Evolutionary conservation across 2,888 invertebrate species (phyloP).

Genomic region (Erebia epiphron): DNA sequence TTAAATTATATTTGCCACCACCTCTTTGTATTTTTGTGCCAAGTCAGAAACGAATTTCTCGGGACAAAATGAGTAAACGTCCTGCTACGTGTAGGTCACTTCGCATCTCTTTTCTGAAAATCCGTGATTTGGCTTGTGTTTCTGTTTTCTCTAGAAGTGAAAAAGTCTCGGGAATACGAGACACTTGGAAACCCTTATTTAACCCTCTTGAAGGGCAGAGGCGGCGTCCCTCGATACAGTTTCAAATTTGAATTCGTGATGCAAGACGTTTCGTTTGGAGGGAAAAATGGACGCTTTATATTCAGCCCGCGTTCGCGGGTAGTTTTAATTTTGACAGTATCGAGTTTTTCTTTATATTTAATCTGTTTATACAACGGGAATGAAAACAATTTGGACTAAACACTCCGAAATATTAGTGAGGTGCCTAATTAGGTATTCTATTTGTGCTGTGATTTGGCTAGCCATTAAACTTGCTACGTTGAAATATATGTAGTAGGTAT

Average conservation of each 20-base stretch:
- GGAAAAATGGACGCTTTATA: conserved; percentile 44
- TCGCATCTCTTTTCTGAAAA: too few relatives aligned
- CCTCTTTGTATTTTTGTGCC: too few relatives aligned
- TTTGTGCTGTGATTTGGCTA: neutral
- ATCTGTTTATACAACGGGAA: conserved; percentile 5
- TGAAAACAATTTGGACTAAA: neutral
- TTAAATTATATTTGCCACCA: too few relatives aligned
- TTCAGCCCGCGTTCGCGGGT: conserved; percentile 42
- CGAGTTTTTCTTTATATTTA: conserved; percentile 21
- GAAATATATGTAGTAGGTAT: too few relatives aligned
- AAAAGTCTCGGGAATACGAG: neutral
- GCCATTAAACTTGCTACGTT: neutral
- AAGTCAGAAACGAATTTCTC: too few relatives aligned
- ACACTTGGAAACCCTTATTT: conserved; percentile 5
- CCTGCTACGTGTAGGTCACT: too few relatives aligned
- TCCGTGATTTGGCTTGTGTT: neutral
- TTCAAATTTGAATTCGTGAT: conserved; percentile 61
- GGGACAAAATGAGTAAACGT: too few relatives aligned
- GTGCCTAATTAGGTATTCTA: neutral
- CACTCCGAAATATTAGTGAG: neutral
- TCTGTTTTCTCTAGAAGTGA: neutral
- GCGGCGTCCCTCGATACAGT: conserved; percentile 50
- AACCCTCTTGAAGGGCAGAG: conserved; percentile 24
- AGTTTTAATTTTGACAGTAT: conserved; percentile 44
- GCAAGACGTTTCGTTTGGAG: conserved; percentile 45